Base-by-base conservation (phyloP, 2,113 vertebrate genomes). In the Acanthochromis polyacanthus region DNA sequence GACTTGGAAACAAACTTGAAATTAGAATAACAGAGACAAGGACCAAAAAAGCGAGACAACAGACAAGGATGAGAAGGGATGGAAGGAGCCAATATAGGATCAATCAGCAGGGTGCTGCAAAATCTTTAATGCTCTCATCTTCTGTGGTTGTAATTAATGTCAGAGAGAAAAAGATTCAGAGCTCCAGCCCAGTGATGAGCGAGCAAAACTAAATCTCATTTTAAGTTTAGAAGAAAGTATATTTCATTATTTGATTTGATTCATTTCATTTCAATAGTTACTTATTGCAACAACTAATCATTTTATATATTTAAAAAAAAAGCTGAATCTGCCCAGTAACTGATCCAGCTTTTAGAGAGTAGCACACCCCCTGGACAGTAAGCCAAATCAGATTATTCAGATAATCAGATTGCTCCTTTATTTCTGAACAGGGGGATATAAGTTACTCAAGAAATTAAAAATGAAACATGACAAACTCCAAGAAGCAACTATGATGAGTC, bases 351-450 rank as follows among this genome's bases (percentile, higher is more conserved):
- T 71, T 68, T 0, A 59, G 61, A 59, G 11, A 86, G 30, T 19
- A 72, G n/a, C 79, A 40, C 36, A 63, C 83, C 83, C 78, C 66
- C 74, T 10, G 23, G 23, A 71, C 1, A 43, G 62, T 5, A 36
- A 51, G 53, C 68, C 30, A 58, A 87, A 82, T 80, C 75, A 3
- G 71, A 81, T 89, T 87, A 85, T 50, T 80, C 36, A 51, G 40
- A 69, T 90, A 82, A 90, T 85, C 58, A 69, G 84, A 88, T 83
- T 87, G 57, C n/a, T 23, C 19, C 38, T 72, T 53, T 73, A 46
- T 68, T 68, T 67, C 68, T 71, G 22, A 78, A 58, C 38, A 58
- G 53, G 5, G n/a, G 16, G 78, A 66, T 25, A 48, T 66, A 43
- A 59, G 19, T 75, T 78, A 66, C 25, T 83, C 64, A 72, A 78